Conservation (phyloP, 2,888 invertebrate genomes). For the Cryptus armator region DNA sequence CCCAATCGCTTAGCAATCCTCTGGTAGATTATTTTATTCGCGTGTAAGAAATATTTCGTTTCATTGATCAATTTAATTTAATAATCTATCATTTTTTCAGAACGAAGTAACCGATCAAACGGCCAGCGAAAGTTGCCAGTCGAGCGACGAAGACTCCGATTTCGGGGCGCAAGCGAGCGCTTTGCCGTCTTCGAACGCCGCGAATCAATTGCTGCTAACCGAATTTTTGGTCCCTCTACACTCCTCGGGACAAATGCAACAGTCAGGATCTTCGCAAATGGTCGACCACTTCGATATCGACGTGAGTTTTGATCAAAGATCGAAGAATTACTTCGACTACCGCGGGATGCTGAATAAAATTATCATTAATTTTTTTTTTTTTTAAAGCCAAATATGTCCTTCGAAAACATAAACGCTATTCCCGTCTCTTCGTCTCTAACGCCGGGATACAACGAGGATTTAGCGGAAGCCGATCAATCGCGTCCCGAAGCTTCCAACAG, state of each 20-base stretch:
- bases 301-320: slow-evolving; percentile 55
- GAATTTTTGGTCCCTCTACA: slow-evolving; percentile 68
- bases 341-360: too few relatives aligned
- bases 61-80: slow-evolving; percentile 5
- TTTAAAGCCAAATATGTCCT: slow-evolving; percentile 71
- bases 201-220: slow-evolving; percentile 72
- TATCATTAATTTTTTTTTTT: slow-evolving; percentile 11
- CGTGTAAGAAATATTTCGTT: too few relatives aligned
- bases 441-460: slow-evolving; percentile 88
- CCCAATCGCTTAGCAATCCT: slow-evolving; percentile 76
- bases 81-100: slow-evolving; percentile 63
- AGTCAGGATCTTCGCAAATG: slow-evolving; percentile 58
- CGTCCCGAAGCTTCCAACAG: slow-evolving; percentile 84
- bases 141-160: slow-evolving; percentile 81
- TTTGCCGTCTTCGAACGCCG: slow-evolving; percentile 70
- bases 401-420: slow-evolving; percentile 68
- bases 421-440: slow-evolving; percentile 71
- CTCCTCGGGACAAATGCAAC: slow-evolving; percentile 59
- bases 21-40: slow-evolving; percentile 69
- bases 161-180: slow-evolving; percentile 73
- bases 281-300: slow-evolving; percentile 69
- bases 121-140: slow-evolving; percentile 80
- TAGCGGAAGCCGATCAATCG: slow-evolving; percentile 93
- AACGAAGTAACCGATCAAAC: slow-evolving; percentile 80
- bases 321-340: neutral